Evolutionary conservation across 2,797 vertebrate species (phyloP), one percentile per base, ranked within the genome.

Genomic region (Novumbra hubbsi): DNA sequence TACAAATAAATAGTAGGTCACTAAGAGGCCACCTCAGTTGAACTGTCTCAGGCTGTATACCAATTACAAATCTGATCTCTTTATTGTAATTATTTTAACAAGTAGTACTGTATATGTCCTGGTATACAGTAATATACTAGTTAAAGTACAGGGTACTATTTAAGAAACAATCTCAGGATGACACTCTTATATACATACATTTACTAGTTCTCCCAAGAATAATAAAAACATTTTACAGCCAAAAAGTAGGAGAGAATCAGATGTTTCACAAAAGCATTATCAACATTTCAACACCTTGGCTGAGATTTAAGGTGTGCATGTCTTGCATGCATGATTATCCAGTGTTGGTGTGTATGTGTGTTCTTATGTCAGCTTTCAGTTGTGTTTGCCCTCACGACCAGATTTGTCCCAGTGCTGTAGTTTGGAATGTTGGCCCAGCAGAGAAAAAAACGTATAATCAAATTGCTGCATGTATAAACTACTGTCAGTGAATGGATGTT

Each of bases 1-100:
- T 88, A 72, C 41, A 45, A 45, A 11, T 45, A 81, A 75, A 78
- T 81, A 77, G 50, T 73, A 77, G 65, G 67, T 90, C 84, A 79
- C 67, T 87, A 78, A 81, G 89, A 86, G 71, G 70, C 73, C 48
- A 77, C 77, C 72, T 85, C 71, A 78, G 41, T 78, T 78, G 70
- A 70, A 74, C 80, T 72, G 62, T 80, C 79, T 81, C 74, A 60
- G 72, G 70, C 78, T 79, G 75, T 84, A 5, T 45, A 45, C 41
- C 8, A 45, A 45, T 12, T 45, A 14, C 9, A 45, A 12, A 3
- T 45, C 9, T 12, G 41, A 11, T 45, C 74, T 72, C 14, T 30
- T 14, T 57, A 24, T 9, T 45, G 41, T 45, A 14, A 45, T 45
- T 11, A 1, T 14, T 45, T 45, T 45, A 14, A 41, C 41, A 3